A percentile compares a stretch with the other conserved stretches of the same genome.
phyloP scores from a whole-genome alignment of 2,888 invertebrate genomes.

The Fabriciana adippe region DNA sequence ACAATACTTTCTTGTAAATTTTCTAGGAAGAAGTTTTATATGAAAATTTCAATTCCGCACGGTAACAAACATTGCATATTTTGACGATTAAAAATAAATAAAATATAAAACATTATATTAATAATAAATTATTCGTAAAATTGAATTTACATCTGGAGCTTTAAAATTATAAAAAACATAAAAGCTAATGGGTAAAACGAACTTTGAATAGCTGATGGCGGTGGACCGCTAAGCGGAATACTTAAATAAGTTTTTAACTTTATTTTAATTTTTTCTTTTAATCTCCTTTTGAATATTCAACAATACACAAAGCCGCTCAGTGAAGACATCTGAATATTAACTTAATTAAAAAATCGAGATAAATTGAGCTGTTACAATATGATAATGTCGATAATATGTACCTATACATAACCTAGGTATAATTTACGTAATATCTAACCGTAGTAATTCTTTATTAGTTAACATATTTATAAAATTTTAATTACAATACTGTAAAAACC shows the following conservation, averaged over 20 bases:
- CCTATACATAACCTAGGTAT: background rate
- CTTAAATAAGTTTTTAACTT: slow-evolving; percentile 73
- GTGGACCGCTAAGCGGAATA: slow-evolving; percentile 62
- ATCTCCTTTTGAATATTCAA: slow-evolving; percentile 71
- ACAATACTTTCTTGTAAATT: no score
- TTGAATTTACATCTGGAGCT: slow-evolving; percentile 29
- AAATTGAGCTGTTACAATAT: background rate
- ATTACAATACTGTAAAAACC: no score
- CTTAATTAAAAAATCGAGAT: slow-evolving; percentile 6
- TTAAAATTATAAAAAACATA: slow-evolving; percentile 43
- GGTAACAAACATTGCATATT: background rate
- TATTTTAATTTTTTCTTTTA: slow-evolving; percentile 74
- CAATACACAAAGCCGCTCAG: slow-evolving; percentile 46
- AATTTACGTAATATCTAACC: no score
- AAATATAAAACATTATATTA: slow-evolving; percentile 16
- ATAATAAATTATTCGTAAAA: slow-evolving; percentile 31
- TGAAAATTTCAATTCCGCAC: no score
- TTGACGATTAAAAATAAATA: background rate
- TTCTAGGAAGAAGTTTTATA: no score
- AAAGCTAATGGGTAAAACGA: slow-evolving; percentile 65
- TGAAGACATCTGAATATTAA: slow-evolving; percentile 35
- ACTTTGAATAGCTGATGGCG: slow-evolving; percentile 71
- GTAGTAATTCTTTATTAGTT: no score
- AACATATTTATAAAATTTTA: no score
- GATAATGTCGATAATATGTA: background rate